Base-by-base conservation (phyloP, 2,797 vertebrate genomes). In the Pempheris klunzingeri region DNA sequence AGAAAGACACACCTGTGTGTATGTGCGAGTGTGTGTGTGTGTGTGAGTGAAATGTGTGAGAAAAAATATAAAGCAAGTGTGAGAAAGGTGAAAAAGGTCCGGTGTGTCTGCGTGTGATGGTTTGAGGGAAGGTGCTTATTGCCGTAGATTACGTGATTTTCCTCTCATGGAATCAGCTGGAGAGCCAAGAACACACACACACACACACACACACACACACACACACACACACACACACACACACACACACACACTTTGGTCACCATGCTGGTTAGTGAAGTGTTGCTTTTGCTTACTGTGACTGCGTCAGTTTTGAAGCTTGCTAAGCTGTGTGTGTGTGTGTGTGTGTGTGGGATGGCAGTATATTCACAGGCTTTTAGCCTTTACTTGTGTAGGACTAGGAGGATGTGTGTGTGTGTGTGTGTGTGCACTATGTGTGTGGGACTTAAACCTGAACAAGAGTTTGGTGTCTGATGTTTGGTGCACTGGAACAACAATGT, bases 391-490 rank as follows among this genome's bases (percentile, higher is more conserved):
- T 69, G 71, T 60, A 54, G 66, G 34, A 67, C 24, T 65, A 24
- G 38, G n/a, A 72, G 26, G 6, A 32, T 68, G 68, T 72, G 58
- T 63, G 43, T 71, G 59, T 67, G 39, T 39, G 24, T 41, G 43
- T 49, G 36, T 47, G 44, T 41, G 46, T 64, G 39, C 44, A 18
- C 44, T 57, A 36, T 74, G 65, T 36, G 26, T 57, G 36, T 78
- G 73, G 73, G 77, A 74, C 71, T 78, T 44, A 18, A 38, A 63
- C 60, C 74, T 54, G 34, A 68, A 50, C 36, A 55, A 60, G 59
- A 85, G 47, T 41, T 76, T 60, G 22, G 39, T 61, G 62, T 73
- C 71, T 85, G 73, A 77, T 83, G 82, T 73, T 71, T 53, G 39
- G 13, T 72, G 71, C 67, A 54, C 70, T 59, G 41, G 30, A 67